Evolutionary conservation across 2,113 vertebrate species (phyloP).

Genomic region (Anseranas semipalmata): DNA sequence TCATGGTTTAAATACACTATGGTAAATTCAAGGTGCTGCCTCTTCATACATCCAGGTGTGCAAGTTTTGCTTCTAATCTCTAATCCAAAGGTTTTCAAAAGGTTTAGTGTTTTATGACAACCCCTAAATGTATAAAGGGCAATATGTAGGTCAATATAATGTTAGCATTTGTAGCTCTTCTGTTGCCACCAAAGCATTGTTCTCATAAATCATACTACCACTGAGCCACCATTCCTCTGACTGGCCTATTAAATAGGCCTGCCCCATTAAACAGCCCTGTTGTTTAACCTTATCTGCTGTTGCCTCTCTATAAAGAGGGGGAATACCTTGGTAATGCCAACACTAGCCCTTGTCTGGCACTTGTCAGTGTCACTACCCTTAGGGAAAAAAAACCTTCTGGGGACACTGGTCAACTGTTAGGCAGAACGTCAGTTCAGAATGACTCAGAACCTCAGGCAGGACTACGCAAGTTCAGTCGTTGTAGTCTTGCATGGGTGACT

Average conservation of each 20-base stretch:
- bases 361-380: neutral
- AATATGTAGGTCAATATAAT: neutral
- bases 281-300: neutral
- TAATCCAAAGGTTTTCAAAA: neutral
- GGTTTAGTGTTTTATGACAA: neutral
- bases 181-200: neutral
- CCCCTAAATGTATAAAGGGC: neutral
- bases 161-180: neutral
- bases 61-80: neutral
- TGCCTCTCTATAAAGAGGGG: neutral
- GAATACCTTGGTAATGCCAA: neutral
- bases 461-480: neutral
- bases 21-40: neutral
- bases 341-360: fast-evolving
- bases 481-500: neutral
- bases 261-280: neutral
- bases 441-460: too few species aligned
- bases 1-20: neutral
- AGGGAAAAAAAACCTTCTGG: neutral
- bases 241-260: neutral
- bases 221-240: neutral
- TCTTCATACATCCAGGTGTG: neutral
- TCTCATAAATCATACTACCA: neutral
- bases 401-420: neutral
- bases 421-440: neutral